Percentiles rank a stretch among this genome's conserved stretches.
phyloP scores from a whole-genome alignment of 2,888 invertebrate genomes.

The Epistrophe eligans region DNA sequence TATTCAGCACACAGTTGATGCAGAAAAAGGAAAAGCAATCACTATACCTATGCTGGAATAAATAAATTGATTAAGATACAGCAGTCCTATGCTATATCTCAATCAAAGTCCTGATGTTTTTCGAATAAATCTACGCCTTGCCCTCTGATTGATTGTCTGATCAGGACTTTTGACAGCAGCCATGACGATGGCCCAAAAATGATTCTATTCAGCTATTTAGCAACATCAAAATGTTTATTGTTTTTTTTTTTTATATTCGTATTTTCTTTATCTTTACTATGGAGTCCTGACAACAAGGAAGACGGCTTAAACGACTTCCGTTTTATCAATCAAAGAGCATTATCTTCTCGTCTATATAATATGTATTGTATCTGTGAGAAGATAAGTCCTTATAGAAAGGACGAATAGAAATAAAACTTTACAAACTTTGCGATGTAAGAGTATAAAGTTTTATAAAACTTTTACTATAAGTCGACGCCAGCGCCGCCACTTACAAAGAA shows the following conservation, averaged over 20 bases:
- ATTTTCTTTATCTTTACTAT: background rate
- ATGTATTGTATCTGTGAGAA: background rate
- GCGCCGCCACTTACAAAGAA: background rate
- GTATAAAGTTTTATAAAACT: conserved; percentile 45
- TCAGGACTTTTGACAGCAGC: conserved; percentile 59
- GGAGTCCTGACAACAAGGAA: background rate
- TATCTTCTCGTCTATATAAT: conserved; percentile 22
- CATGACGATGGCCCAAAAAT: conserved; percentile 1
- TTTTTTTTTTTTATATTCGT: conserved; percentile 10
- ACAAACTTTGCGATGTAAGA: conserved; percentile 2
- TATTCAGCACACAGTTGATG: conserved; percentile 38
- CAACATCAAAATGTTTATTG: conserved; percentile 58
- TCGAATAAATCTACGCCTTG: conserved; percentile 22
- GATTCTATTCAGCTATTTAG: conserved; percentile 20
- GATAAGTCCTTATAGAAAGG: background rate
- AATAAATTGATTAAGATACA: conserved; percentile 58
- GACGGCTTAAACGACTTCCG: conserved; percentile 48
- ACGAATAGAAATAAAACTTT: conserved; percentile 41
- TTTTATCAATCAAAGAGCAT: conserved; percentile 62
- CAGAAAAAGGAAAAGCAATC: conserved; percentile 50
- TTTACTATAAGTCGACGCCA: conserved; percentile 30
- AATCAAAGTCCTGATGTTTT: conserved; percentile 32
- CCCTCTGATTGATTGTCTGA: conserved; percentile 66
- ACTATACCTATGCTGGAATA: conserved; percentile 21
- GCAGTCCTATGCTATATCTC: background rate